phyloP scores from a whole-genome alignment of 2,797 vertebrate species.

The Hippoglossus hippoglossus region DNA sequence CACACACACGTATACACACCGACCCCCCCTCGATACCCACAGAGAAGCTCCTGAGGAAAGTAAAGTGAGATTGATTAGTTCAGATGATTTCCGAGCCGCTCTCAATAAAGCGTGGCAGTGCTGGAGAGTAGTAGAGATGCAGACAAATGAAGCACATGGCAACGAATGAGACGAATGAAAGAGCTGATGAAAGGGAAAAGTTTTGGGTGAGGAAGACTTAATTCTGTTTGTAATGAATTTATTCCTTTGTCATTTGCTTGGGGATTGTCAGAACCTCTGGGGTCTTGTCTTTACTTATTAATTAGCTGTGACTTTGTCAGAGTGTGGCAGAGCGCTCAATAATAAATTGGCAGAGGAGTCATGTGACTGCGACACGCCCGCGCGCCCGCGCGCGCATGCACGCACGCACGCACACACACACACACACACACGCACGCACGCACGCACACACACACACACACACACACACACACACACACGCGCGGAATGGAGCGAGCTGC shows the following conservation, averaged over 20 bases:
- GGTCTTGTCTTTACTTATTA: constrained; percentile 72
- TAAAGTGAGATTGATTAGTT: constrained; percentile 65
- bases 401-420: neutral
- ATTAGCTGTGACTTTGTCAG: constrained; percentile 63
- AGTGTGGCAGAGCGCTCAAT: constrained; percentile 61
- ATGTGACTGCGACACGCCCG: constrained; percentile 35
- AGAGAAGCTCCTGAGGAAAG: constrained; percentile 46
- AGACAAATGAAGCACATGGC: constrained; percentile 46
- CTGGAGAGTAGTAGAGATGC: constrained; percentile 11
- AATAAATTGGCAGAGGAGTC: constrained; percentile 63
- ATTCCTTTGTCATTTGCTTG: constrained; percentile 58
- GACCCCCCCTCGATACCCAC: constrained; percentile 7
- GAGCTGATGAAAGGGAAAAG: constrained; percentile 22
- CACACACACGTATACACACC: constrained; percentile 18
- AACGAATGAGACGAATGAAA: constrained; percentile 56
- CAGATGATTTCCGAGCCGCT: constrained; percentile 56
- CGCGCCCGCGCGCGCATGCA: neutral
- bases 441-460: neutral
- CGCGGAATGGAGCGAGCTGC: constrained; percentile 37
- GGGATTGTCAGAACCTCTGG: constrained; percentile 55
- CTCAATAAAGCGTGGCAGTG: constrained; percentile 36
- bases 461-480: too few species aligned
- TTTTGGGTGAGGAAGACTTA: constrained; percentile 32
- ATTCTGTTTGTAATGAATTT: constrained; percentile 49
- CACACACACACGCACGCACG: neutral